A percentile compares a stretch with the other conserved stretches of the same genome.
phyloP scores from a whole-genome alignment of 2,113 vertebrate genomes.

The Plotosus lineatus region DNA sequence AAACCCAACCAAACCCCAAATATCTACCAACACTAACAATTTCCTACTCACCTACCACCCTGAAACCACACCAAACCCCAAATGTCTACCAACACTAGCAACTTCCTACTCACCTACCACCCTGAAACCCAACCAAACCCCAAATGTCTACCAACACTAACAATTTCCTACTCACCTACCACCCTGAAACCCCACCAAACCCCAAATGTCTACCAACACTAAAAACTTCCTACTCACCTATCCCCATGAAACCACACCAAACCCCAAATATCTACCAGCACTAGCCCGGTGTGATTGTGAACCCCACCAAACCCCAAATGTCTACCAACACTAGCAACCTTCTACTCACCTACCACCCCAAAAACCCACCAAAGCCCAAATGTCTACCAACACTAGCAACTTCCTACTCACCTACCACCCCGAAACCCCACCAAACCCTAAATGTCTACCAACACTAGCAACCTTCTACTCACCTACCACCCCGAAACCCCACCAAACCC shows the following conservation, averaged over 20 bases:
- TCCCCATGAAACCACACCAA: too few species aligned
- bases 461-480: too few species aligned
- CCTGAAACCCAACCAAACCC: neutral
- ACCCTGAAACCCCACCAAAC: neutral
- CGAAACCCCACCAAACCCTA: too few species aligned
- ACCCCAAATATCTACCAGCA: neutral
- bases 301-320: neutral
- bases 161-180: neutral
- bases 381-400: too few species aligned
- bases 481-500: too few species aligned
- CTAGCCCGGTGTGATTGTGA: neutral
- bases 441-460: too few species aligned
- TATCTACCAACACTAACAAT: neutral
- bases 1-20: neutral
- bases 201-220: too few species aligned
- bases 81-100: neutral
- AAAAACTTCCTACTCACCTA: too few species aligned
- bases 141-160: neutral
- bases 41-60: too few species aligned
- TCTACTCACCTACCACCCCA: neutral
- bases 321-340: neutral
- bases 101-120: neutral
- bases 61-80: neutral
- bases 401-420: too few species aligned
- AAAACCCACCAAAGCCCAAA: too few species aligned